Conservation (phyloP, 2,888 invertebrate species). For the Rhaphigaster nebulosa region DNA sequence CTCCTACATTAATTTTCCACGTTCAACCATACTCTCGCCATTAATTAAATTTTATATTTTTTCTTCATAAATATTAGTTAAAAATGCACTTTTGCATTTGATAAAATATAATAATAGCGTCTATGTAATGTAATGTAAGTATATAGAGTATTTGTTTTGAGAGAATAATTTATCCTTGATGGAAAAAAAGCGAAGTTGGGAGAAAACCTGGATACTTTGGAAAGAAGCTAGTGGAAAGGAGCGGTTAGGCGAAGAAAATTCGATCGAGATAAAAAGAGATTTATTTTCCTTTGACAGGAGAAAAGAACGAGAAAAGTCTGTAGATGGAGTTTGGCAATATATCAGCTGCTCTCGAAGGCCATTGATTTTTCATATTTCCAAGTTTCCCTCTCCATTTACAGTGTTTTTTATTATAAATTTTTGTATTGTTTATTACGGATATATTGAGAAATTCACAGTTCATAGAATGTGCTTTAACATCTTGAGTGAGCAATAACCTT, state of each 20-base stretch:
- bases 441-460: no score
- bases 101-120: not conserved
- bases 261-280: constrained; percentile 36
- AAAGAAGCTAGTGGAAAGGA: constrained; percentile 8
- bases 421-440: not conserved
- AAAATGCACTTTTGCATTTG: not conserved
- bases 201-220: not conserved
- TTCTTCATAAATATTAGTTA: no score
- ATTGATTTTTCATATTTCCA: constrained; percentile 28
- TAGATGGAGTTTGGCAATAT: constrained; percentile 13
- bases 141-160: not conserved
- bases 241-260: constrained; percentile 18
- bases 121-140: not conserved
- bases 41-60: no score
- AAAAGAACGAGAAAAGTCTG: constrained; percentile 11
- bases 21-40: no score
- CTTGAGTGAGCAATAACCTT: no score
- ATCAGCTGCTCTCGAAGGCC: not conserved
- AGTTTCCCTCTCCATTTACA: not conserved
- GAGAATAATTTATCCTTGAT: not conserved
- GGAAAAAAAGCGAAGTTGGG: not conserved
- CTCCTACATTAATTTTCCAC: no score
- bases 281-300: constrained; percentile 33
- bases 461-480: no score
- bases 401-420: not conserved